A percentile compares a stretch with the other conserved stretches of the same genome.
Conservation (phyloP, 2,113 vertebrate species). For the Alces alces region DNA sequence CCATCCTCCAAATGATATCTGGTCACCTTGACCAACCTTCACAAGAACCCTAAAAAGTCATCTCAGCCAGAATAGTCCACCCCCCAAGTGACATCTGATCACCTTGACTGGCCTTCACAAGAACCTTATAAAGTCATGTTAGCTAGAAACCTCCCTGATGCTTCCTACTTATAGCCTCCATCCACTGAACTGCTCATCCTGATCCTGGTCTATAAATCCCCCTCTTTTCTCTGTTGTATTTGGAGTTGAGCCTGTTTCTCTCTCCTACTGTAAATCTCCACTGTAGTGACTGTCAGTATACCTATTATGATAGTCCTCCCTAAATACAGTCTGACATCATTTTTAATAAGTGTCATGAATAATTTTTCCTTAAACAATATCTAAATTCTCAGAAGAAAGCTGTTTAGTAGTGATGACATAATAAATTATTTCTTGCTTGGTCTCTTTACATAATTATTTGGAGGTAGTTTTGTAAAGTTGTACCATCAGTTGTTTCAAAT, state of each 20-base stretch:
- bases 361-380: neutral
- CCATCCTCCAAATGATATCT: neutral
- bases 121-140: neutral
- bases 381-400: neutral
- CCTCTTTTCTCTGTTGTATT: neutral
- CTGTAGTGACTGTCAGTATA: neutral
- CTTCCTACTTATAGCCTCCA: neutral
- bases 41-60: neutral
- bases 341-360: neutral
- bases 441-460: neutral
- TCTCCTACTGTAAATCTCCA: neutral
- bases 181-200: neutral
- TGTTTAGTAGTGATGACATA: neutral
- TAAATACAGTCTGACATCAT: neutral
- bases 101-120: neutral
- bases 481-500: neutral
- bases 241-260: neutral
- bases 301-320: neutral
- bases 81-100: neutral
- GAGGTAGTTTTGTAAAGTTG: neutral
- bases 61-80: neutral
- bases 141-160: neutral
- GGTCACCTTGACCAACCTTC: neutral
- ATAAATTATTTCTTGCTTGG: neutral
- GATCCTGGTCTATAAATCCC: neutral